phyloP scores from a whole-genome alignment of 2,113 vertebrate genomes.

The Willisornis vidua region DNA sequence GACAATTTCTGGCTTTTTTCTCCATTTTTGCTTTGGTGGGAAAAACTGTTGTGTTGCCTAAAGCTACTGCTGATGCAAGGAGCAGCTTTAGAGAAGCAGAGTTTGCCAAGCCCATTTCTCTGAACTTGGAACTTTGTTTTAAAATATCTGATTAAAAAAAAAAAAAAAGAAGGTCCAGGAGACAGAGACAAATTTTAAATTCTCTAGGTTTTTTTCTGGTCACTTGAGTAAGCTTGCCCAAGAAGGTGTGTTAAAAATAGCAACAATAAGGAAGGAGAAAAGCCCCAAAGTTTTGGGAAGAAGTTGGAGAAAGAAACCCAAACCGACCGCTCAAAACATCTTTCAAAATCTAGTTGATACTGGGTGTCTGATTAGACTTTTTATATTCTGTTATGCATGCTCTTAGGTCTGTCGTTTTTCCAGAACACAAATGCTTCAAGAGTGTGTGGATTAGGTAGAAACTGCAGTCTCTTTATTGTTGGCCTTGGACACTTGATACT shows the following conservation, averaged over 20 bases:
- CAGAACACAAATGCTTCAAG: neutral
- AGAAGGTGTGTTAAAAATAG: neutral
- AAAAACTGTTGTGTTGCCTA: slow-evolving; percentile 14
- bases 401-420: neutral
- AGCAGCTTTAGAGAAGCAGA: neutral
- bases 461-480: neutral
- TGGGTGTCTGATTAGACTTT: neutral
- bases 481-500: neutral
- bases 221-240: neutral
- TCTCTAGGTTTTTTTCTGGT: neutral
- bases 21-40: slow-evolving; percentile 34
- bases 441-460: neutral
- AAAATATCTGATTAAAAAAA: neutral
- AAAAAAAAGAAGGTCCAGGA: neutral
- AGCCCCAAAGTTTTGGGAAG: neutral
- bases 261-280: neutral
- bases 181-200: neutral
- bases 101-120: neutral
- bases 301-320: neutral
- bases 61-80: slow-evolving; percentile 11
- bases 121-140: neutral
- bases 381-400: neutral
- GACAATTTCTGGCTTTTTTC: neutral
- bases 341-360: neutral
- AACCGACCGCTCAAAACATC: neutral